Evolutionary conservation across 2,888 invertebrate genomes (phyloP), one percentile per base, ranked within the genome.

Genomic region (Dynastes grantii): DNA sequence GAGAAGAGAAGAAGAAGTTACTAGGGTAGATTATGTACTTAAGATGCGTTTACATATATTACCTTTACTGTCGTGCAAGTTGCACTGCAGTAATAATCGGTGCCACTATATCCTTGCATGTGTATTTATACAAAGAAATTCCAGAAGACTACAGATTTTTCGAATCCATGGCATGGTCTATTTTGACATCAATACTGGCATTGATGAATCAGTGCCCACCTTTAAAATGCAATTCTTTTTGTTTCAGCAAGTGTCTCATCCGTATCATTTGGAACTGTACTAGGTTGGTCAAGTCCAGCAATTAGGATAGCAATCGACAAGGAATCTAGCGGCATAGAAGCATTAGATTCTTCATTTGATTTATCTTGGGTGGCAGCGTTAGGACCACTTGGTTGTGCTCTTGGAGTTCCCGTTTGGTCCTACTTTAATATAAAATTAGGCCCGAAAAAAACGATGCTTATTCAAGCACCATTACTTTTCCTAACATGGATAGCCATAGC

Each of bases 211-310:
- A 37, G 32, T 37, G 32, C 32, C 32, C 2, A 37, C 32, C 4
- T 37, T 37, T 22, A 58, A 58, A 16, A 58, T 22, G 22, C 2
- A 55, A 16, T 71, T 63, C 45, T 77, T 64, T 73, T 51, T 68
- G 16, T 83, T 84, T 37, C 76, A 85, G 85, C 82, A 49, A 82
- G 84, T 76, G 71, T 83, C 13, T 82, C 83, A 29, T 81, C 85
- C 16, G 76, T 85, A 32, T 82, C 81, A 1, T 85, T 84, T 76
- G 85, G 85, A 64, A 82, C 82, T 8, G 78, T 81, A 11, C 65
- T 85, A 3, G 84, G 83, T 55, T 85, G 85, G 85, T 82, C 84
- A 29, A 81, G 80, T 58, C 82, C 84, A 8, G 78, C 81, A 37
- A 76, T 82, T 27, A 75, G 68, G 51, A 55, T 78, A n/a, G 53